These are phyloP conservation scores for Ameiurus melas DNA, from an alignment of 2,113 vertebrate species.

Conservation along the genomic window DNA sequence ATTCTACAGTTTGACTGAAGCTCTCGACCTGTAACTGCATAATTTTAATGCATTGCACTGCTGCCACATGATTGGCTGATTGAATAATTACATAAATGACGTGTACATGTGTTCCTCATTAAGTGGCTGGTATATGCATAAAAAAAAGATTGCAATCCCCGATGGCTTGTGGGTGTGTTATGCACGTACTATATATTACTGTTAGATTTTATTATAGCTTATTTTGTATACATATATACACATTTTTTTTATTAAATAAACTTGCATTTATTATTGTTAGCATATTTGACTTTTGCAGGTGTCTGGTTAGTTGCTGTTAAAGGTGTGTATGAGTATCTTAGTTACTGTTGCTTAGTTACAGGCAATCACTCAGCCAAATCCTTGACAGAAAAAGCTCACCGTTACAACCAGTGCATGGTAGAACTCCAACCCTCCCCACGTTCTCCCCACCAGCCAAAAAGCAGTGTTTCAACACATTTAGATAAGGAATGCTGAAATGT, in stretches of 20 bases:
- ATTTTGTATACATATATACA: not conserved
- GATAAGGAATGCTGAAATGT: conserved; percentile 18
- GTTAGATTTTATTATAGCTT: not conserved
- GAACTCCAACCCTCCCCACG: not conserved
- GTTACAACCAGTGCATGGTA: conserved; percentile 30
- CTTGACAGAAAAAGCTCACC: not conserved
- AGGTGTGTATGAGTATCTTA: not conserved
- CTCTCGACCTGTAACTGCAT: not conserved
- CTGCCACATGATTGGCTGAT: not conserved
- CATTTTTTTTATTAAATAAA: not conserved
- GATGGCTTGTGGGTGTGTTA: not conserved
- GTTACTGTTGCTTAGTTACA: conserved; percentile 8
- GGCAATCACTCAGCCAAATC: not conserved
- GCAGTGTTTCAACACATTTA: not conserved
- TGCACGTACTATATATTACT: not conserved
- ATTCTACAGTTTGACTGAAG: not conserved
- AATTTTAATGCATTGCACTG: not conserved
- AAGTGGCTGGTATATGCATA: not conserved
- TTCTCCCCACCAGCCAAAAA: conserved; percentile 14
- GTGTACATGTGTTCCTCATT: not conserved
- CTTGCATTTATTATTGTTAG: not conserved
- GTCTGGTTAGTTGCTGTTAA: not conserved
- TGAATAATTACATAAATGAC: not conserved
- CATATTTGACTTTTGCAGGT: not conserved
- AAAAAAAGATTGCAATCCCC: not conserved